Evolutionary conservation across 2,113 vertebrate species (phyloP), one percentile per base, ranked within the genome.

Genomic region (Ceratotherium simum): DNA sequence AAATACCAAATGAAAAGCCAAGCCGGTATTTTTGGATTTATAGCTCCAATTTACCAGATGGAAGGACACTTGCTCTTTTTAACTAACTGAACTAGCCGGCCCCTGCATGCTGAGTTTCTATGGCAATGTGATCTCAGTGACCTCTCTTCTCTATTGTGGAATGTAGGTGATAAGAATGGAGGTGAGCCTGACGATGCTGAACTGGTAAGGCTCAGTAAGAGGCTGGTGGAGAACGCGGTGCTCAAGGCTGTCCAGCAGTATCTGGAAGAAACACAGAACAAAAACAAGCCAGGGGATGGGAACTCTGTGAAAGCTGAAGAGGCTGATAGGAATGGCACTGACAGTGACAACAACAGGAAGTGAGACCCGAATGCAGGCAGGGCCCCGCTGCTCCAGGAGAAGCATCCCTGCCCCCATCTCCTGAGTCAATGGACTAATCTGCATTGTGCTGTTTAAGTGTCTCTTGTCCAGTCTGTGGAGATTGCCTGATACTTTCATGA

Each of bases 161-260:
- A 88, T 98, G 72, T 98, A 99, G 99, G 99, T 99, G 98, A 98
- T 98, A 99, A 99, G 98, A 98, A 97, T 11, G 98, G 98, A 84
- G 97, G 98, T 96, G 99, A 99, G 97, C 99, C 99, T 0, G 99
- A 99, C 3, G 99, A 99, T 76, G 99, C 99, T 33, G 99, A 99
- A 98, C 98, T 99, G 96, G 95, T 99, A 97, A 99, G 98, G 98
- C 98, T 99, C 98, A 99, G 99, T 98, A 99, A 99, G 97, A 99
- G 98, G 97, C 98, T 99, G 98, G 99, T 99, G 99, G 99, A 99
- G 97, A 99, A 99, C 0, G 99, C 99, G 0, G 99, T 99, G 97
- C 99, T 99, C 80, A 99, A 99, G 97, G 99, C 99, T 6, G 99
- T 99, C 54, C 99, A 99, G 96, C 99, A 99, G 42, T 99, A 99